Evolutionary conservation across 2,797 vertebrate species (phyloP), one percentile per base, ranked within the genome.

Genomic region (Cichlasoma orientale): DNA sequence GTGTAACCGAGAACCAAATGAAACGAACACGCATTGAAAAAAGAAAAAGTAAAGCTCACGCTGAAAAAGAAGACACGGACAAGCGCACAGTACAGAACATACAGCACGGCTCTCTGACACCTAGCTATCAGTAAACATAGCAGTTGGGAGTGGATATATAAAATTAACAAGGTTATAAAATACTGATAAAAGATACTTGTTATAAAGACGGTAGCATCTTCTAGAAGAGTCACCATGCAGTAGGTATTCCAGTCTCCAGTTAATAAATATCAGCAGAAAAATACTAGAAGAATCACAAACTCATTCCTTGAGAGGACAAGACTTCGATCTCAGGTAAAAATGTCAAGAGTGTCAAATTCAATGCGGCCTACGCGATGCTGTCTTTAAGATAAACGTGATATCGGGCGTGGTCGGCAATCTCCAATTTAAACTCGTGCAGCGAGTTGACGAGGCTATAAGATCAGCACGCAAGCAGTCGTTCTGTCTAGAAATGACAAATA

Each of bases 131-230:
- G 90, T 89, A 94, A 93, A 93, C 92, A 90, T 83, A 89, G 85
- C 86, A 74, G 86, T 74, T 73, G 77, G 86, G 58, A 93, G 84
- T 87, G 88, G 83, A 90, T 90, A 94, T 92, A 94, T 92, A 95
- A 94, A 96, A 95, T 94, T 86, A 93, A 94, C 92, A 94, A 94
- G 92, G 88, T 93, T 95, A 96, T 89, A 96, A 96, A 96, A 95
- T 95, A 95, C 88, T 93, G 90, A 92, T 94, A 94, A 94, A 95
- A 96, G 94, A 88, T 93, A 90, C 80, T 92, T 87, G 82, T 92
- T 94, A 96, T 90, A 95, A 95, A 95, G 93, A 93, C 89, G 66
- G 41, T 90, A 93, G 91, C 88, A 88, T 95, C 89, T 90, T 89
- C 91, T 93, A 93, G 84, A 93, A 94, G 93, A 92, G 92, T 95